These are phyloP conservation scores for Tuta absoluta DNA, from an alignment of 2,888 invertebrate species.

Conservation along the genomic window DNA sequence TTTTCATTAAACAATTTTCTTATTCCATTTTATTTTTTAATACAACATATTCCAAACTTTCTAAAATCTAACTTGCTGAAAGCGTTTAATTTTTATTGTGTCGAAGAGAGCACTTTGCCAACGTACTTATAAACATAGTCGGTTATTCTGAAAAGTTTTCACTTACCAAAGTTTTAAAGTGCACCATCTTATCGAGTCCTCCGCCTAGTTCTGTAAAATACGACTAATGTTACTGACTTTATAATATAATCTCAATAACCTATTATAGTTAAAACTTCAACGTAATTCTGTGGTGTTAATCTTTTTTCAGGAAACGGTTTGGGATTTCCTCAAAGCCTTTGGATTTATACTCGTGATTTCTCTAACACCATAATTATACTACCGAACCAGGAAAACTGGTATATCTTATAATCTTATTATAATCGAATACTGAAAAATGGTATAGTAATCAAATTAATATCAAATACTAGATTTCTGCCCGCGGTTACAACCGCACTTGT, in stretches of 20 bases:
- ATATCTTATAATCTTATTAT: too few species aligned
- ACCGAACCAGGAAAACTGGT: not conserved
- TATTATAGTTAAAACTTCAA: not conserved
- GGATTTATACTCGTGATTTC: not conserved
- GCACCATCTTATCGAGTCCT: slow-evolving; percentile 45
- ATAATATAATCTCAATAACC: not conserved
- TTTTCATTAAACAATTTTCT: too few species aligned
- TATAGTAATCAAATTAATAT: not conserved
- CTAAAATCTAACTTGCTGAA: too few species aligned
- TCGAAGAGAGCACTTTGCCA: not conserved
- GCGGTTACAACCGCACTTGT: too few species aligned
- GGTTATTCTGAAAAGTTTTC: not conserved
- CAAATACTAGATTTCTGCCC: too few species aligned
- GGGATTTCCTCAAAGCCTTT: not conserved
- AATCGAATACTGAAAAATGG: too few species aligned
- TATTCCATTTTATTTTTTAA: too few species aligned
- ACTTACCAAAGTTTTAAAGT: slow-evolving; percentile 51
- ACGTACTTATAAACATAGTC: not conserved
- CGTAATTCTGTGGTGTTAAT: not conserved
- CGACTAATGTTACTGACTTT: slow-evolving; percentile 12
- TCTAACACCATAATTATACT: not conserved
- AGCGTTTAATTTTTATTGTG: too few species aligned
- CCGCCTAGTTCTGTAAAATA: slow-evolving; percentile 23
- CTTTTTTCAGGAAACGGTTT: not conserved
- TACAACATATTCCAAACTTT: too few species aligned